phyloP scores from a whole-genome alignment of 2,888 invertebrate genomes.

The Brachyopa scutellaris region DNA sequence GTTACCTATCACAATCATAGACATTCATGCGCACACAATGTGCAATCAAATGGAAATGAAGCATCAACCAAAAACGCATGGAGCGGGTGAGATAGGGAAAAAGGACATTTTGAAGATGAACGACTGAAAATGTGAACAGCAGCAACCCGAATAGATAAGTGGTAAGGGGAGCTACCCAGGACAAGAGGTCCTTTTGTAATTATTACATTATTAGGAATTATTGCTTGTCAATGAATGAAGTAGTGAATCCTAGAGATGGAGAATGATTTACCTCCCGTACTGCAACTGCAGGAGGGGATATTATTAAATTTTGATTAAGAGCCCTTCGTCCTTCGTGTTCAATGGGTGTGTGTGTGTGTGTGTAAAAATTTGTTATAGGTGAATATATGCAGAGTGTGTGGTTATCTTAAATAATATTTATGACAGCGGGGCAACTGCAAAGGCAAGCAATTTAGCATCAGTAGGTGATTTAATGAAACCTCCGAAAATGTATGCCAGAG shows the following conservation, averaged over 20 bases:
- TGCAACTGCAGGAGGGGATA: conserved; percentile 17
- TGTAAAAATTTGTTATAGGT: conserved; percentile 24
- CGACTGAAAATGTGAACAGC: conserved; percentile 47
- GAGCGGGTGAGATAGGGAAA: conserved; percentile 46
- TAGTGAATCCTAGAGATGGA: background rate
- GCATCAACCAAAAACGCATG: conserved; percentile 50
- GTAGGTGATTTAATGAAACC: conserved; percentile 70
- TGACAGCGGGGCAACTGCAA: conserved; percentile 66
- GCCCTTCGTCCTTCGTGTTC: conserved; percentile 6
- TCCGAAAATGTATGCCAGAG: conserved; percentile 61
- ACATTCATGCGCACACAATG: conserved; percentile 44
- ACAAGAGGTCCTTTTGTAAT: conserved; percentile 64
- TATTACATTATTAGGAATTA: conserved; percentile 71
- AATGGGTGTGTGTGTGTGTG: background rate
- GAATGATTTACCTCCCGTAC: conserved; percentile 59
- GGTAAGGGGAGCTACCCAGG: background rate
- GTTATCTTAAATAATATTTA: conserved; percentile 72
- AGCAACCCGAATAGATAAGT: conserved; percentile 42
- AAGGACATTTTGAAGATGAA: conserved; percentile 66
- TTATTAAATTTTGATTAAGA: conserved; percentile 72
- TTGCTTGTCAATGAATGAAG: conserved; percentile 66
- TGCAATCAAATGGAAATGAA: conserved; percentile 62
- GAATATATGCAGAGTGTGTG: conserved; percentile 25
- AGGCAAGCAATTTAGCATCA: conserved; percentile 61
- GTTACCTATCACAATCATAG: background rate